Percentiles rank a stretch among this genome's conserved stretches.
Conservation (phyloP, 2,797 vertebrate genomes). For the Cephalopachus bancanus region DNA sequence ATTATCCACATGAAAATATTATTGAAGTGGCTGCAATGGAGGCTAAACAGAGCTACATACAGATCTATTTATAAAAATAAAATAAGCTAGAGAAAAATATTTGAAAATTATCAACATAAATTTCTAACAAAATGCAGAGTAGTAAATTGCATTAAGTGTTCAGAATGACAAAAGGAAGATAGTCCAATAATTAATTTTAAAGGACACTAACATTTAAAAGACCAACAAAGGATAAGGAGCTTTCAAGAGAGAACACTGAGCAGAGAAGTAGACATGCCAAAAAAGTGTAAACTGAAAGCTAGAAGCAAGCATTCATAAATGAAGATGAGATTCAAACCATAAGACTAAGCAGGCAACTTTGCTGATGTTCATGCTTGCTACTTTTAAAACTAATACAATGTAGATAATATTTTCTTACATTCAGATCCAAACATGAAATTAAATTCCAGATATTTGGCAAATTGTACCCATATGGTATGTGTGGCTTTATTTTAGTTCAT, state of each 20-base stretch:
- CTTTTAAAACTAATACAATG: conserved; percentile 25
- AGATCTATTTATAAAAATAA: not conserved
- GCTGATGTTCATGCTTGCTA: not conserved
- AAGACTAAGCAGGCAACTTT: not conserved
- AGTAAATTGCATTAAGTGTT: not conserved
- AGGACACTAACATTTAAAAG: not conserved
- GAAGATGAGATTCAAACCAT: not conserved
- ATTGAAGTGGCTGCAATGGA: not conserved
- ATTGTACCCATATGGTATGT: conserved; percentile 34
- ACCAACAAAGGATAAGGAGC: not conserved
- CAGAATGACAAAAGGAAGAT: not conserved
- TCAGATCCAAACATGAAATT: conserved; percentile 30
- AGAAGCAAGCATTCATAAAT: not conserved
- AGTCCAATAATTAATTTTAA: not conserved
- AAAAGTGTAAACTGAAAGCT: not conserved
- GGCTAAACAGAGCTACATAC: too few species aligned
- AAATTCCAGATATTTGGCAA: conserved; percentile 63
- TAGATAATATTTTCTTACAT: not conserved
- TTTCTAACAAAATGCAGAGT: not conserved
- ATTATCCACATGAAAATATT: not conserved
- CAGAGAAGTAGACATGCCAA: not conserved
- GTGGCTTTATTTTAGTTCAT: conserved; percentile 69
- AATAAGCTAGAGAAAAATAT: not conserved
- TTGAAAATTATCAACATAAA: not conserved
- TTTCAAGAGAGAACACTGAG: not conserved